These are phyloP conservation scores for Rhinopithecus roxellana DNA, from an alignment of 2,113 vertebrate species.

Conservation along the genomic window DNA sequence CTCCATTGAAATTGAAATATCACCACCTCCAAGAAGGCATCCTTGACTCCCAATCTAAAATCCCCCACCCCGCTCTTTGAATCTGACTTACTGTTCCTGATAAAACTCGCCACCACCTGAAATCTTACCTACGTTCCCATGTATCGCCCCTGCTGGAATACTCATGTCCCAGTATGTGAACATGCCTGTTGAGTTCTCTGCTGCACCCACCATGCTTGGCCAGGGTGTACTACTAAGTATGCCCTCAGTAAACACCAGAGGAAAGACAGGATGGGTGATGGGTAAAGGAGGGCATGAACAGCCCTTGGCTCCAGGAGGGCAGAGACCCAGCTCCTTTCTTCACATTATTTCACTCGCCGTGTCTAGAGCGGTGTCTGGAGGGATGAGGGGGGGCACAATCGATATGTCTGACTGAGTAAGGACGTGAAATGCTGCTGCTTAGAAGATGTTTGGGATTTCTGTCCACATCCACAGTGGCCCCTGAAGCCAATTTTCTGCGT, in stretches of 20 bases:
- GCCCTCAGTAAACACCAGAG: rapidly evolving
- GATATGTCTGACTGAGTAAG: background rate
- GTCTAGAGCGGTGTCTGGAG: background rate
- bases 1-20: background rate
- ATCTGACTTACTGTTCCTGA: background rate
- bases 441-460: background rate
- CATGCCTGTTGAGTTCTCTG: background rate
- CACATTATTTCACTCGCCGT: background rate
- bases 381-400: background rate
- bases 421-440: background rate
- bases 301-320: background rate
- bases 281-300: rapidly evolving
- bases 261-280: background rate
- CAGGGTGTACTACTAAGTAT: background rate
- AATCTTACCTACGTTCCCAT: background rate
- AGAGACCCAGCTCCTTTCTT: background rate
- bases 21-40: background rate
- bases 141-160: background rate
- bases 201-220: no score
- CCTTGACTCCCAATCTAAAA: background rate
- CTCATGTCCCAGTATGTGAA: background rate
- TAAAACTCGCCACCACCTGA: background rate
- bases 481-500: background rate
- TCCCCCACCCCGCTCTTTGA: background rate
- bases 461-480: background rate